These are phyloP conservation scores for Drosophila seguyi DNA, from an alignment of 1,140 invertebrate species.

Conservation along the genomic window DNA sequence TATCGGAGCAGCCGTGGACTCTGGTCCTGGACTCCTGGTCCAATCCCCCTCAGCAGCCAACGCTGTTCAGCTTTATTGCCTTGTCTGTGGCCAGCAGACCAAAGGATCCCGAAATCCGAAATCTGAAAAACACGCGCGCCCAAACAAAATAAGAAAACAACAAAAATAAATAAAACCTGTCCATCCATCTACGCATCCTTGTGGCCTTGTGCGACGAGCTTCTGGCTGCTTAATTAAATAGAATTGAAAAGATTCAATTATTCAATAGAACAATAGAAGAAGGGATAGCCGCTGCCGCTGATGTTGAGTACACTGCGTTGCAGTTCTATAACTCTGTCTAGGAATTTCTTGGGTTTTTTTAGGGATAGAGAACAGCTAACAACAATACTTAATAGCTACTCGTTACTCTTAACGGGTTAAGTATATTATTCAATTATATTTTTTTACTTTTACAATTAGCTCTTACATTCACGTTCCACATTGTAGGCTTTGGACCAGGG, in stretches of 20 bases:
- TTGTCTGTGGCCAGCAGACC: constrained; percentile 43
- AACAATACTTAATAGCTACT: background rate
- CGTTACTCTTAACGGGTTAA: background rate
- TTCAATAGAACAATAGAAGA: constrained; percentile 50
- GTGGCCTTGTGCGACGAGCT: background rate
- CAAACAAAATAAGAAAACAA: background rate
- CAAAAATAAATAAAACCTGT: constrained; percentile 15
- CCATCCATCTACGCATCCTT: constrained; percentile 35
- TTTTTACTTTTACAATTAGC: background rate
- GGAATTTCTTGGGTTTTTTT: background rate
- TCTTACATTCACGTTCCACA: background rate
- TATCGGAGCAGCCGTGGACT: constrained; percentile 2
- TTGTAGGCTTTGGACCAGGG: background rate
- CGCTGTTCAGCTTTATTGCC: constrained; percentile 15
- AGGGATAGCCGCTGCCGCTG: constrained; percentile 10
- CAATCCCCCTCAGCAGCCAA: background rate
- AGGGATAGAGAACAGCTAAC: background rate
- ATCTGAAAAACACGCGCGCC: constrained; percentile 17
- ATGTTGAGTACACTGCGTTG: constrained; percentile 1
- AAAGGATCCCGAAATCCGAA: constrained; percentile 22
- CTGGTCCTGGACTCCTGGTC: background rate
- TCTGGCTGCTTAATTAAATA: constrained; percentile 57
- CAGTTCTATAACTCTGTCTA: background rate
- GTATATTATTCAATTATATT: background rate
- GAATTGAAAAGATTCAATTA: constrained; percentile 68